These are phyloP conservation scores for Pachyseris speciosa DNA, from an alignment of 64 coral and sea anemone genomes.

Conservation along the genomic window DNA sequence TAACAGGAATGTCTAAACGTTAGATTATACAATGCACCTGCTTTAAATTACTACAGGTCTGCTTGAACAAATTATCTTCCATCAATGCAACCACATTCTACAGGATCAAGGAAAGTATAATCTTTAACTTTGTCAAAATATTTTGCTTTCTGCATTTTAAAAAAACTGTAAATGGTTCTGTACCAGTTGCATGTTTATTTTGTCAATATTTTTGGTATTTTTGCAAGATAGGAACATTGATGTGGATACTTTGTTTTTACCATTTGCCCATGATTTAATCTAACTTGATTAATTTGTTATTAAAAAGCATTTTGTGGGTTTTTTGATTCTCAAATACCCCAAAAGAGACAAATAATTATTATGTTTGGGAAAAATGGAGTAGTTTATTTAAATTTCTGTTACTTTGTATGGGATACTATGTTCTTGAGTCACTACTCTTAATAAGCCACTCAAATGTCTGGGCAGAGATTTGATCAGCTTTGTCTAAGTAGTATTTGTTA, in stretches of 20 bases:
- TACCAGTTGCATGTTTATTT: background rate
- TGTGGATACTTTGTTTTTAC: constrained; percentile 5
- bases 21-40: background rate
- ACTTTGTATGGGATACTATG: background rate
- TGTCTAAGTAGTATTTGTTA: background rate
- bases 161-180: background rate
- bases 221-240: no score
- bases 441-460: constrained; percentile 1
- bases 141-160: background rate
- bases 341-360: background rate
- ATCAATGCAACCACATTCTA: background rate
- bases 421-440: background rate
- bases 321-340: background rate
- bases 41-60: no score
- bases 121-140: background rate
- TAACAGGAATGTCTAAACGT: background rate
- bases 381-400: background rate
- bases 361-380: no score
- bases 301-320: background rate
- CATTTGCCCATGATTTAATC: background rate
- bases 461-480: background rate
- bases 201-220: constrained; percentile 15
- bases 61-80: background rate
- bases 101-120: background rate
- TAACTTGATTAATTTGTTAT: background rate